These are phyloP conservation scores for Allacma fusca DNA, from an alignment of 2,888 invertebrate genomes.

Conservation along the genomic window DNA sequence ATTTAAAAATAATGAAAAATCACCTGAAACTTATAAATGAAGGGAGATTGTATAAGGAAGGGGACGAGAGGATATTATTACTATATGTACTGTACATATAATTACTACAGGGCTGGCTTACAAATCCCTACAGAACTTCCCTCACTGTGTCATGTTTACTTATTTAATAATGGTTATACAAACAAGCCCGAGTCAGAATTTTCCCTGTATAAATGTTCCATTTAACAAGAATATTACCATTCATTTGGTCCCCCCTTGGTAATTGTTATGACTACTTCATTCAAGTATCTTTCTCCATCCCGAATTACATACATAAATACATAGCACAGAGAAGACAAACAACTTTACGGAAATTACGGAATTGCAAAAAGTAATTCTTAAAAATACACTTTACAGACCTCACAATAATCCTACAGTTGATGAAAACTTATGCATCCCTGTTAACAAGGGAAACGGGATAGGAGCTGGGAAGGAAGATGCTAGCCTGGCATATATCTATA, in stretches of 20 bases:
- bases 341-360: no score
- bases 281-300: background rate
- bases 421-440: background rate
- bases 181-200: no score
- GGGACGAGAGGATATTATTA: background rate
- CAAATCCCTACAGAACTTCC: background rate
- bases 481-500: background rate
- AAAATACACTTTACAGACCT: no score
- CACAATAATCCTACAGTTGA: no score
- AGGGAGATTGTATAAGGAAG: background rate
- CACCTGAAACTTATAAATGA: background rate
- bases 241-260: background rate
- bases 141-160: constrained; percentile 35
- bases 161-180: constrained; percentile 16
- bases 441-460: constrained; percentile 15
- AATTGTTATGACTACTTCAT: background rate
- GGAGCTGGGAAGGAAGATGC: constrained; percentile 19
- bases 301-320: no score
- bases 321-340: no score
- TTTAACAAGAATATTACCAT: background rate
- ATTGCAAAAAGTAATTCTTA: no score
- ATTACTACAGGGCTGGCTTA: no score
- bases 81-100: background rate
- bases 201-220: constrained; percentile 4
- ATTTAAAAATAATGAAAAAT: background rate